Evolutionary conservation across 2,888 invertebrate genomes (phyloP), one percentile per base, ranked within the genome.

Genomic region (Schizaphis graminum): DNA sequence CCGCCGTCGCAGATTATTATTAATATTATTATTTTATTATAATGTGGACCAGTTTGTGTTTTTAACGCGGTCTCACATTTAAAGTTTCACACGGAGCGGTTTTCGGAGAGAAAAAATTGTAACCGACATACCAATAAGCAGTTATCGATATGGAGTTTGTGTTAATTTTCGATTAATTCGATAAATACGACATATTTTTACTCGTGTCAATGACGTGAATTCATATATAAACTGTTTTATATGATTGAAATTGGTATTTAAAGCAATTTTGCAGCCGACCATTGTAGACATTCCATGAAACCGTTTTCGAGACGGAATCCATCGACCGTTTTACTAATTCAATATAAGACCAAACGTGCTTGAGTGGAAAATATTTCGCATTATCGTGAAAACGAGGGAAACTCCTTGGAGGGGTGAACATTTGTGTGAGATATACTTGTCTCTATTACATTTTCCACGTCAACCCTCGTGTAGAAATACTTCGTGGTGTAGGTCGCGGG

Each of bases 1-100:
- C 84, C 41, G 85, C 90, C 85, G 90, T 49, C 49, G 90, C 90
- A 91, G 90, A 94, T 94, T 94, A 94, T 86, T 91, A 94, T 47
- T 89, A 93, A 84, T 93, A 93, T 93, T 90, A 93, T 93, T 90
- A 90, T 93, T 90, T 93, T 93, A 91, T 94, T 91, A 94, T 94
- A 90, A 90, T 93, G 61, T 89, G 53, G 77, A 84, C 41, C 53
- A 87, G 86, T 53, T 35, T 21, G 84, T 85, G 41, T 85, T 91
- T 85, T 85, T 56, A 91, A 84, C 91, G 91, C 3, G 10, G 49
- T 84, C 35, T 28, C 24, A 41, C 41, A 24, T 67, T 91, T 91
- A 35, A 26, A 77, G 16, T 84, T 91, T 77, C 77, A 91, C 53
- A 53, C 77, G 21, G 47, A 24, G 21, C 11, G 61, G 44, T 61